phyloP scores from a whole-genome alignment of 1,140 invertebrate genomes.

The Tetramorium parvispinum region DNA sequence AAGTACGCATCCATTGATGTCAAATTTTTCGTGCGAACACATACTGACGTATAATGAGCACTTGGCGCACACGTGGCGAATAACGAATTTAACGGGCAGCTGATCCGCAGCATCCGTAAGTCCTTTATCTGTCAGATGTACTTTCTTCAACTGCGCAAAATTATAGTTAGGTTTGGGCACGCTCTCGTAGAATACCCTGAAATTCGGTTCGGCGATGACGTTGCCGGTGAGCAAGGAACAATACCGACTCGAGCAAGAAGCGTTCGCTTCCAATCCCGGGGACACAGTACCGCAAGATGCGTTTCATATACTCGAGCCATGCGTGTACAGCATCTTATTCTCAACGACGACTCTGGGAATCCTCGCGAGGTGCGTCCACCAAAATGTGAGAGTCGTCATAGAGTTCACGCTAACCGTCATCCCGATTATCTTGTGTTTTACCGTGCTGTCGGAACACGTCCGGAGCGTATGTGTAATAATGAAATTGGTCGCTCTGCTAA shows the following conservation, averaged over 20 bases:
- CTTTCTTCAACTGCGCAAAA: background rate
- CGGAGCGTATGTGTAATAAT: slow-evolving; percentile 71
- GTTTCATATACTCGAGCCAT: slow-evolving; percentile 84
- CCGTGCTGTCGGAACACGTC: slow-evolving; percentile 80
- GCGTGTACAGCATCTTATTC: slow-evolving; percentile 80
- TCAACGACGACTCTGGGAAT: slow-evolving; percentile 72
- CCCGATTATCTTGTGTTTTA: slow-evolving; percentile 85
- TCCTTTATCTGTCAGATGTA: slow-evolving; percentile 1
- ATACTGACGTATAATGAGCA: background rate
- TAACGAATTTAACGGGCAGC: slow-evolving; percentile 1
- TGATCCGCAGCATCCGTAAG: slow-evolving; percentile 34
- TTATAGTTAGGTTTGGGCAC: slow-evolving; percentile 19
- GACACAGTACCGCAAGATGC: slow-evolving; percentile 81
- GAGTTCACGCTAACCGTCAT: slow-evolving; percentile 86
- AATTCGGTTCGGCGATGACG: slow-evolving; percentile 36
- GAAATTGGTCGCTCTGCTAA: slow-evolving; percentile 64
- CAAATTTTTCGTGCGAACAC: background rate
- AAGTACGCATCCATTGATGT: background rate
- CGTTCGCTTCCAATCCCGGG: slow-evolving; percentile 80
- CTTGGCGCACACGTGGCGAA: background rate
- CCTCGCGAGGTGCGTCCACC: slow-evolving; percentile 58
- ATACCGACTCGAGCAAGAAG: slow-evolving; percentile 79
- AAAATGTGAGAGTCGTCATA: slow-evolving; percentile 73
- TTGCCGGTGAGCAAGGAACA: slow-evolving; percentile 63
- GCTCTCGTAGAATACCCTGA: slow-evolving; percentile 27